These are phyloP conservation scores for Rhizomys pruinosus DNA, from an alignment of 2,113 vertebrate genomes.

Conservation along the genomic window DNA sequence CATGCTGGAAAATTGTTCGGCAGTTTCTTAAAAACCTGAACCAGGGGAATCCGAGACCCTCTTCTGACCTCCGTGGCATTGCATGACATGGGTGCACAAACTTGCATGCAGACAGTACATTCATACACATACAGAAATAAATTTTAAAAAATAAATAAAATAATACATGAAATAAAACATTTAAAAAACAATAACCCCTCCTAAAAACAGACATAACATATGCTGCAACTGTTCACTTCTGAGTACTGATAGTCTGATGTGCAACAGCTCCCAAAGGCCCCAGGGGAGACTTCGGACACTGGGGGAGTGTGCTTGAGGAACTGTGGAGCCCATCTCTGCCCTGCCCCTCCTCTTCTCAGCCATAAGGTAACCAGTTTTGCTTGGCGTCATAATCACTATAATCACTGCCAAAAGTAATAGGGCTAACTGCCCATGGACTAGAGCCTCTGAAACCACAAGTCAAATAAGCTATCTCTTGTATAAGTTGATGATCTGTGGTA, in stretches of 20 bases:
- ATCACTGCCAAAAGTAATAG: background rate
- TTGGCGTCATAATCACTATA: background rate
- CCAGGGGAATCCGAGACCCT: background rate
- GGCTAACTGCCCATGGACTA: background rate
- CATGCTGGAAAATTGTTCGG: background rate
- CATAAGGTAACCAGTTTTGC: background rate
- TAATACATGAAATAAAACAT: too few species aligned
- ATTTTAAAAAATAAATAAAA: too few species aligned
- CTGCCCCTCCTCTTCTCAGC: background rate
- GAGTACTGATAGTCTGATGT: background rate
- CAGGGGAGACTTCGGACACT: background rate
- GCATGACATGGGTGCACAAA: too few species aligned
- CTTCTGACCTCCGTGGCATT: too few species aligned
- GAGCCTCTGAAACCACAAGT: background rate
- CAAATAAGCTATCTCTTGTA: background rate
- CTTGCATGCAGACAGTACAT: too few species aligned
- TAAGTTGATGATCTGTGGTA: background rate
- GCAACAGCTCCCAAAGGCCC: background rate
- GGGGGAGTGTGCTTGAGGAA: background rate
- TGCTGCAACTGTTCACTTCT: background rate
- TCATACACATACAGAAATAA: too few species aligned
- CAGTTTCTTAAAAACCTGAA: background rate
- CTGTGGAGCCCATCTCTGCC: background rate
- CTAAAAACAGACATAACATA: background rate
- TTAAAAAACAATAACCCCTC: too few species aligned